Conservation (phyloP, 2,797 vertebrate species). For the Euphonia xanthogaster region DNA sequence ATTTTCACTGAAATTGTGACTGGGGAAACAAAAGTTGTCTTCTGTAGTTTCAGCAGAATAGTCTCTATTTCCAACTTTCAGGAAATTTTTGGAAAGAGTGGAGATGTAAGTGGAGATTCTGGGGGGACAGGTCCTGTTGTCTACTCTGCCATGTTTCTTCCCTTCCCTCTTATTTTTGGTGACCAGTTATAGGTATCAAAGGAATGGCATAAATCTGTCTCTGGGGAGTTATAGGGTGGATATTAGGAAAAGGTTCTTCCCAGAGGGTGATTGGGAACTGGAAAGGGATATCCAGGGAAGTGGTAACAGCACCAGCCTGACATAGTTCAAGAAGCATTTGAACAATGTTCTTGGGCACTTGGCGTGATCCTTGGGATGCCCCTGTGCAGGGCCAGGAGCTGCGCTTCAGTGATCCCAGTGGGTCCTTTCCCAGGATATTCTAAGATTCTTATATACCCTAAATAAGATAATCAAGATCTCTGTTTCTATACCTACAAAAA, state of each 20-base stretch:
- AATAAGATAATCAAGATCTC: not conserved
- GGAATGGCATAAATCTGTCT: not conserved
- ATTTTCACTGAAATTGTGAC: not conserved
- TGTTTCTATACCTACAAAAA: not conserved
- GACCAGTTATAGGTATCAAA: not conserved
- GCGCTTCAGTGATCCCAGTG: too few relatives aligned
- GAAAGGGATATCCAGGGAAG: not conserved
- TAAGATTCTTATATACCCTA: not conserved
- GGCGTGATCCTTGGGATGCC: not conserved
- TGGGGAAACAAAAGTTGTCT: not conserved
- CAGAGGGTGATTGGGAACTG: not conserved
- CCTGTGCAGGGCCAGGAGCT: not conserved
- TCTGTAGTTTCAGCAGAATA: not conserved
- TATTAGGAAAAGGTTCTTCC: not conserved
- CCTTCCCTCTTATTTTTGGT: not conserved
- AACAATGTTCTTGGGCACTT: not conserved
- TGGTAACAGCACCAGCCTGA: not conserved
- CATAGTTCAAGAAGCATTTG: fast-evolving
- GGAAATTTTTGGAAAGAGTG: not conserved
- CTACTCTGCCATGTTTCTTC: not conserved
- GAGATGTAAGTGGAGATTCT: not conserved
- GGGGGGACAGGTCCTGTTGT: not conserved
- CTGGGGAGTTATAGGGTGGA: not conserved
- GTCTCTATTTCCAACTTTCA: not conserved
- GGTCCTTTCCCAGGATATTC: not conserved